Conservation (phyloP, 1,140 invertebrate species). For the Zaprionus taronus region DNA sequence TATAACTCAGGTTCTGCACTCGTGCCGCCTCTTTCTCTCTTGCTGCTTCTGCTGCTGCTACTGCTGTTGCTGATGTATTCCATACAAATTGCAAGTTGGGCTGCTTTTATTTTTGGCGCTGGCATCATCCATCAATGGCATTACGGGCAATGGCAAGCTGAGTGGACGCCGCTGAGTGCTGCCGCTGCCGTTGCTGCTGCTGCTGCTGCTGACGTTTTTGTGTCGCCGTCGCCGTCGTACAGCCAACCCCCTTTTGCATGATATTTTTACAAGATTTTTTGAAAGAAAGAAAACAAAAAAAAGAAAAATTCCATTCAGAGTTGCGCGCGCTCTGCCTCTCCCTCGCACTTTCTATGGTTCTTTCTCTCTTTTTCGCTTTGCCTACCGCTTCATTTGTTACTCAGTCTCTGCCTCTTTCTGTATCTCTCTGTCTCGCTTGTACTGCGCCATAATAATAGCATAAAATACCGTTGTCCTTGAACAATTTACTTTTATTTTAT, state of each 20-base stretch:
- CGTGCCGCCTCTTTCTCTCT: slow-evolving; percentile 72
- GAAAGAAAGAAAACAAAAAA: slow-evolving; percentile 40
- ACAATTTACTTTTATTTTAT: slow-evolving; percentile 84
- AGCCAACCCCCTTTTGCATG: slow-evolving; percentile 35
- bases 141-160: slow-evolving; percentile 63
- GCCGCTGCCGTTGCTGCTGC: not conserved
- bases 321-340: not conserved
- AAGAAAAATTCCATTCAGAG: slow-evolving; percentile 31
- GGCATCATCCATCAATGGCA: slow-evolving; percentile 82
- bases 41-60: slow-evolving; percentile 38
- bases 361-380: not conserved
- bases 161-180: slow-evolving; percentile 20
- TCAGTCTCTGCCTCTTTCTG: not conserved
- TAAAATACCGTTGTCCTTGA: slow-evolving; percentile 83
- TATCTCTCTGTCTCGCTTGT: slow-evolving; percentile 36
- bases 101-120: slow-evolving; percentile 73
- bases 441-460: slow-evolving; percentile 68
- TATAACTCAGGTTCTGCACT: slow-evolving; percentile 71
- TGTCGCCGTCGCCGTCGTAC: slow-evolving; percentile 54
- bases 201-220: slow-evolving; percentile 68
- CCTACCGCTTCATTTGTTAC: not conserved
- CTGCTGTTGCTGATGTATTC: slow-evolving; percentile 73
- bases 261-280: slow-evolving; percentile 52
- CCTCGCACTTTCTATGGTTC: not conserved
- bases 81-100: slow-evolving; percentile 81